Evolutionary conservation across 2,797 vertebrate genomes (phyloP), one percentile per base, ranked within the genome.

Genomic region (Benthosema pterotum): DNA sequence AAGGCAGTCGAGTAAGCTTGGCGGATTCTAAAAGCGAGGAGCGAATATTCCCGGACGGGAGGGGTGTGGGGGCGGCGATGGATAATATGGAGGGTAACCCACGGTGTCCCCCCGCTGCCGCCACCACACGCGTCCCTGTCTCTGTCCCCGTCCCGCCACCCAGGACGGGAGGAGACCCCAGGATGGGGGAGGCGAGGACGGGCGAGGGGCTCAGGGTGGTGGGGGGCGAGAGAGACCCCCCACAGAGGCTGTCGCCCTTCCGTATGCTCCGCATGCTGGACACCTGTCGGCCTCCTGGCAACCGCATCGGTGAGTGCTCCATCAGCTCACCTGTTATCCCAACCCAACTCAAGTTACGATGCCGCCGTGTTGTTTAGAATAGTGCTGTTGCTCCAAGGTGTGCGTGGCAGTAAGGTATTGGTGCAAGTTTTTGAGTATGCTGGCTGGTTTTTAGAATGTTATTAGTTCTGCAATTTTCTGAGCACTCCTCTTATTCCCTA

Each of bases 221-320:
- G 22, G 22, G 22, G 42, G 89, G 70, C 25, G 91, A 90, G 49
- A 78, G 90, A 65, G 88, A 88, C 19, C 16, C 75, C 65, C 83
- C 88, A 0, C 75, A 89, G 57, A 89, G 89, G 69, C 74, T 89
- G 51, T 92, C 91, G 17, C 90, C 91, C 22, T 91, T 93, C 71
- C 87, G 89, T 49, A 93, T 92, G 90, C 90, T 92, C 42, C 83
- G 88, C 49, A 82, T 91, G 72, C 79, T 92, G 65, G 91, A 93
- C 71, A 85, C 89, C 0, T 91, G 89, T 68, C 88, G 87, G 55
- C 83, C 89, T 57, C 83, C 87, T 2, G 89, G 89, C 60, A 88
- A 82, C 58, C 85, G 86, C 19, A 91, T 93, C 16, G 91, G 91
- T 93, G 85, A 92, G 91, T 90, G 12, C 69, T 25, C 52, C 28